Evolutionary conservation across 2,888 invertebrate species (phyloP).

Genomic region (Pycnomerus fuliginosus): DNA sequence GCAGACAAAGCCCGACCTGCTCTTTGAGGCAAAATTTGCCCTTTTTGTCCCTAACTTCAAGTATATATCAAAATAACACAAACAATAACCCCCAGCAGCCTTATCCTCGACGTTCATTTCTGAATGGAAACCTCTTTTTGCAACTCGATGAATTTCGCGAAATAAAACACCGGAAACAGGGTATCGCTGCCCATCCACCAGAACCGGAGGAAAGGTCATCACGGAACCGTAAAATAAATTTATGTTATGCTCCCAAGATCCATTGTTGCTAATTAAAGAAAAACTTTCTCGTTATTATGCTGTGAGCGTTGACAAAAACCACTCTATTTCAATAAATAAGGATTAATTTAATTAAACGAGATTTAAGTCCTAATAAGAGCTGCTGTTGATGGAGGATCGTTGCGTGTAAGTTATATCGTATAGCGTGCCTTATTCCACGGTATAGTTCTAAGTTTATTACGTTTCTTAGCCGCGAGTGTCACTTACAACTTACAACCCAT

Average conservation of each 20-base stretch:
- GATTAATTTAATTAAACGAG: constrained; percentile 12
- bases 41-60: too few species aligned
- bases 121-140: too few species aligned
- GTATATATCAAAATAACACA: too few species aligned
- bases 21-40: too few species aligned
- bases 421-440: constrained; percentile 8
- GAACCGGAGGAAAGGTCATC: constrained; percentile 12
- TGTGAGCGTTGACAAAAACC: too few species aligned
- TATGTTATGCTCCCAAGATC: constrained; percentile 12
- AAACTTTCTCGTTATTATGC: too few species aligned
- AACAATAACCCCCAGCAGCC: too few species aligned
- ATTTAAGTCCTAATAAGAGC: constrained; percentile 2
- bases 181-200: constrained; percentile 9
- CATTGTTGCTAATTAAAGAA: too few species aligned
- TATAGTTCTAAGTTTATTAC: constrained; percentile 9
- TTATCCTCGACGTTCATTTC: too few species aligned
- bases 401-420: constrained; percentile 10
- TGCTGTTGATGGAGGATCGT: not conserved
- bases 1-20: too few species aligned
- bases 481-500: not conserved
- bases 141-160: constrained; percentile 7
- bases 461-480: constrained; percentile 10
- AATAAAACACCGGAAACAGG: constrained; percentile 12
- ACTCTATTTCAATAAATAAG: constrained; percentile 7
- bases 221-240: constrained; percentile 11